These are phyloP conservation scores for Eilema sororculum DNA, from an alignment of 2,888 invertebrate species.

Conservation along the genomic window DNA sequence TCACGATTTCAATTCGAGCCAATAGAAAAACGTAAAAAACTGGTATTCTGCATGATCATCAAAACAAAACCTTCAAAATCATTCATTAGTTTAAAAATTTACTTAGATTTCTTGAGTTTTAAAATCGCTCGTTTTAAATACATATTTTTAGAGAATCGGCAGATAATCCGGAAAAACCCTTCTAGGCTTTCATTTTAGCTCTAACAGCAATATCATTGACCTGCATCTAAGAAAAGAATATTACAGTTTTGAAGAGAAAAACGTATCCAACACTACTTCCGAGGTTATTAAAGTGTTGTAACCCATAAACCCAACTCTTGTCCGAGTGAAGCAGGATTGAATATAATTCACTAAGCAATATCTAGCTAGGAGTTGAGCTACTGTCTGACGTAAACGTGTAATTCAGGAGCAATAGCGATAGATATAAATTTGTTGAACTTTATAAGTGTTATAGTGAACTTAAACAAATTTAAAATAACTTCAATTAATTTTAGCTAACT, in stretches of 20 bases:
- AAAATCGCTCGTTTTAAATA: too few species aligned
- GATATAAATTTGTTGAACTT: not conserved
- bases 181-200: not conserved
- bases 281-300: conserved; percentile 38
- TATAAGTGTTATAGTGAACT: too few species aligned
- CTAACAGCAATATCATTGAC: not conserved
- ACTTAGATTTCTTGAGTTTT: too few species aligned
- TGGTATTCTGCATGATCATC: too few species aligned
- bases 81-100: too few species aligned
- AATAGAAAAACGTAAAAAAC: too few species aligned
- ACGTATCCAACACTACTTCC: conserved; percentile 4
- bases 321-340: conserved; percentile 65
- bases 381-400: conserved; percentile 56
- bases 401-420: conserved; percentile 40
- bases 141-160: too few species aligned
- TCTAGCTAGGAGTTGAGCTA: conserved; percentile 74
- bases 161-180: not conserved
- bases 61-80: too few species aligned
- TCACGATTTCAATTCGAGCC: too few species aligned
- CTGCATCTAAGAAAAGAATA: not conserved
- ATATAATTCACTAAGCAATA: conserved; percentile 73
- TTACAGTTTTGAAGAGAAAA: not conserved
- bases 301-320: conserved; percentile 66
- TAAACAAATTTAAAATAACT: too few species aligned
- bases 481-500: too few species aligned